These are phyloP conservation scores for Promerops cafer DNA, from an alignment of 2,113 vertebrate genomes.

Conservation along the genomic window DNA sequence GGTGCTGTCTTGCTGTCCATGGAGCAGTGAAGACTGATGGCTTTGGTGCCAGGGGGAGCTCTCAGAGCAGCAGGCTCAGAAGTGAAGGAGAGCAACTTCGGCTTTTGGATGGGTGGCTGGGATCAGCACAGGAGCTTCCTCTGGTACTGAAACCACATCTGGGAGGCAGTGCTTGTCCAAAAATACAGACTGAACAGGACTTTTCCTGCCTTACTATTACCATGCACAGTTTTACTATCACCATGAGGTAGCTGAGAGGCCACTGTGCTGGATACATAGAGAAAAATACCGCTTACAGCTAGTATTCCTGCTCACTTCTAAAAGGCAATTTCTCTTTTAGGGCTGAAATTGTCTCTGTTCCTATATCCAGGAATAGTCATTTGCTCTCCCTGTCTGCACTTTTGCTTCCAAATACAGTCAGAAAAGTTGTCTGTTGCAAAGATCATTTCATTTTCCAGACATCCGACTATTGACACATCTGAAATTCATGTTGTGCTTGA, in stretches of 20 bases:
- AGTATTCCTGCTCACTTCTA: background rate
- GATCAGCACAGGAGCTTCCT: background rate
- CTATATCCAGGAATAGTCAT: background rate
- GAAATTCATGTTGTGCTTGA: background rate
- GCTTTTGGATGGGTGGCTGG: rapidly evolving
- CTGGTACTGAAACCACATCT: background rate
- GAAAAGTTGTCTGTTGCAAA: background rate
- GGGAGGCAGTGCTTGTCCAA: background rate
- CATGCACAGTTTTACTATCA: background rate
- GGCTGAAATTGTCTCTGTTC: background rate
- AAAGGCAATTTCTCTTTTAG: background rate
- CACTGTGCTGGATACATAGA: background rate
- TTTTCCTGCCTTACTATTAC: background rate
- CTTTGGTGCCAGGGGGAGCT: background rate
- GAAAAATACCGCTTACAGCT: background rate
- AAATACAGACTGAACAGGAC: background rate
- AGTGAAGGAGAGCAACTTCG: background rate
- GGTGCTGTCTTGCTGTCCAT: rapidly evolving
- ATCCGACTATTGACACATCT: background rate
- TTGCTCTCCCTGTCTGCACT: rapidly evolving
- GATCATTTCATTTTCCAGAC: background rate
- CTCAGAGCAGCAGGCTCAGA: background rate
- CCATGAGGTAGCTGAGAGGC: background rate
- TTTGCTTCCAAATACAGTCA: background rate
- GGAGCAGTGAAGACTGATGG: background rate